These are phyloP conservation scores for Oryzias sinensis DNA, from an alignment of 2,797 vertebrate species.

Conservation along the genomic window DNA sequence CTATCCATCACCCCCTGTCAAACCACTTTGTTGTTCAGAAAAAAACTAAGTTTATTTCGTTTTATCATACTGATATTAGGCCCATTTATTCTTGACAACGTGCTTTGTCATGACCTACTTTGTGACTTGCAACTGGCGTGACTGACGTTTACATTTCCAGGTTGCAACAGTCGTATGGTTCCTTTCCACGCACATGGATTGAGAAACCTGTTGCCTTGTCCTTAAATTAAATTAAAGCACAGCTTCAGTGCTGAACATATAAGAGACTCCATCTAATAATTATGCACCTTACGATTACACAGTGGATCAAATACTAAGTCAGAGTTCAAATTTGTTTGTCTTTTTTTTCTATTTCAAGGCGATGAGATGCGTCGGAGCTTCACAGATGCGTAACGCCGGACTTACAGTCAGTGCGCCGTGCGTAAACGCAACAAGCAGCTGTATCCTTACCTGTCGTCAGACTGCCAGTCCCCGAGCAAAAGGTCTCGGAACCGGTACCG, in stretches of 20 bases:
- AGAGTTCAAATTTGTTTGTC: slow-evolving; percentile 1
- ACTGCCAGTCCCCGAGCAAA: slow-evolving; percentile 86
- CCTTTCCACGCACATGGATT: slow-evolving; percentile 21
- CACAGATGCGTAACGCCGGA: slow-evolving; percentile 37
- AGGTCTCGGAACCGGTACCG: slow-evolving; percentile 87
- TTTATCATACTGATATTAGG: background rate
- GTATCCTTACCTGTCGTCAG: slow-evolving; percentile 79
- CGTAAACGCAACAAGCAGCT: slow-evolving; percentile 51
- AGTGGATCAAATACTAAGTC: background rate
- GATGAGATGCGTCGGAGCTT: slow-evolving; percentile 6
- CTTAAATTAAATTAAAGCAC: slow-evolving; percentile 16
- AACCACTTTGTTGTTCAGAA: slow-evolving; percentile 10
- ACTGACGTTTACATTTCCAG: slow-evolving; percentile 3
- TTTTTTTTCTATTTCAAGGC: slow-evolving; percentile 2
- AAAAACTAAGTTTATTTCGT: background rate
- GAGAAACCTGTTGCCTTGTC: slow-evolving; percentile 65
- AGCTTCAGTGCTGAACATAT: slow-evolving; percentile 10
- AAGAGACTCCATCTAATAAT: slow-evolving; percentile 6
- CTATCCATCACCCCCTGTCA: slow-evolving; percentile 3
- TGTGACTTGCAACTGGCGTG: slow-evolving; percentile 2
- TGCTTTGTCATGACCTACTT: background rate
- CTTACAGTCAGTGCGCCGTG: slow-evolving; percentile 49
- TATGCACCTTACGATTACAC: background rate
- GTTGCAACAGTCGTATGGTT: slow-evolving; percentile 1
- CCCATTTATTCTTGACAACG: background rate